phyloP scores from a whole-genome alignment of 2,113 vertebrate species.

The Corvus hawaiiensis region DNA sequence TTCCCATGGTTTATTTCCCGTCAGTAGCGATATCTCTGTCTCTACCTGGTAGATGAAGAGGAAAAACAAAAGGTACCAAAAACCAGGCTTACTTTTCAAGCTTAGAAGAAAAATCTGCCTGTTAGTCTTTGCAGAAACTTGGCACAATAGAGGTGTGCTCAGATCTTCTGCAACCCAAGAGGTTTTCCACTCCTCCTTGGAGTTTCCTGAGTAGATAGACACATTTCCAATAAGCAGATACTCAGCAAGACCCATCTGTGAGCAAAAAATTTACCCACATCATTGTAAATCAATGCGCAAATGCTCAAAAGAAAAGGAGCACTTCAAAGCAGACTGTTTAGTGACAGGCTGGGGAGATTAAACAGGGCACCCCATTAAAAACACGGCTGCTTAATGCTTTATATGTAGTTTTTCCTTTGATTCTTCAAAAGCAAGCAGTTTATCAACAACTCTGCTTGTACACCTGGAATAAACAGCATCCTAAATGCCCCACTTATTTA shows the following conservation, averaged over 20 bases:
- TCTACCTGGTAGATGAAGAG: neutral
- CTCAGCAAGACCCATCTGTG: neutral
- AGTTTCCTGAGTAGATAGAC: neutral
- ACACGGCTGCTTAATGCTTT: neutral
- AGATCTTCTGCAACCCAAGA: neutral
- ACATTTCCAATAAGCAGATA: neutral
- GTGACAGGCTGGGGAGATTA: neutral
- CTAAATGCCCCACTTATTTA: neutral
- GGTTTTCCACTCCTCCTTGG: neutral
- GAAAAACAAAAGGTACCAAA: neutral
- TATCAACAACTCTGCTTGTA: neutral
- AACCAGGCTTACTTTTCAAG: neutral
- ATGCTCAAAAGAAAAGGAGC: neutral
- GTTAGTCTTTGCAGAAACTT: neutral
- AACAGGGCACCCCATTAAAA: neutral
- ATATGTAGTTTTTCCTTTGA: neutral
- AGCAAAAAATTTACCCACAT: neutral
- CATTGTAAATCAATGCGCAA: neutral
- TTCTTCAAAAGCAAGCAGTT: neutral
- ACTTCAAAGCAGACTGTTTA: constrained; percentile 17
- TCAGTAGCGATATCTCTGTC: neutral
- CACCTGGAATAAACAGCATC: neutral
- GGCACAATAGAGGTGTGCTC: neutral
- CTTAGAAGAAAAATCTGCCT: neutral
- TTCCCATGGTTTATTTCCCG: neutral